These are phyloP conservation scores for Halictus quadricinctus DNA, from an alignment of 2,888 invertebrate species.

Conservation along the genomic window DNA sequence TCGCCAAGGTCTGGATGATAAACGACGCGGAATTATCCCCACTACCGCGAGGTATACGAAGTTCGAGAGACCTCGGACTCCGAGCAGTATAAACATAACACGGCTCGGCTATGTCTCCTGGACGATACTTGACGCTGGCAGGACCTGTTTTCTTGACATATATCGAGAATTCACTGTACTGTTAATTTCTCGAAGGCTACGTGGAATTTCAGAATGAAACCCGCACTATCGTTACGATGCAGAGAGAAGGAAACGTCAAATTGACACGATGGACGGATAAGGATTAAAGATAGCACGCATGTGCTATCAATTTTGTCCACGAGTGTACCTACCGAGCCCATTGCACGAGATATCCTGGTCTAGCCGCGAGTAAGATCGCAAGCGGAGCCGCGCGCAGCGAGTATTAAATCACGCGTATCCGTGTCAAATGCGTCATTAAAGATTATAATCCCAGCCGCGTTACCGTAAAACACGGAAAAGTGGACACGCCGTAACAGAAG, in stretches of 20 bases:
- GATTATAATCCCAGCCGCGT: slow-evolving; percentile 41
- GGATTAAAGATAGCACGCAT: not conserved
- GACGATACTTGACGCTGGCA: too few relatives aligned
- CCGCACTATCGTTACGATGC: too few relatives aligned
- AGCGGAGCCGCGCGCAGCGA: not conserved
- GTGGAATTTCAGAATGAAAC: too few relatives aligned
- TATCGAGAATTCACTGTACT: not conserved
- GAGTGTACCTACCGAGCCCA: slow-evolving; percentile 22
- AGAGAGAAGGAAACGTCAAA: not conserved
- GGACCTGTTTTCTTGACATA: too few relatives aligned
- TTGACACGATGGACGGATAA: not conserved
- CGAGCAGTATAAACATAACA: too few relatives aligned
- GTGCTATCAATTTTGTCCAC: not conserved
- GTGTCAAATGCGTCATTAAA: slow-evolving; percentile 70
- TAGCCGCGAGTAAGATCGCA: slow-evolving; percentile 33
- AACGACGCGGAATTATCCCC: too few relatives aligned
- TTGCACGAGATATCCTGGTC: slow-evolving; percentile 41
- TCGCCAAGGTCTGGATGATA: too few relatives aligned
- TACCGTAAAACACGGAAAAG: slow-evolving; percentile 57
- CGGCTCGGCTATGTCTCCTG: too few relatives aligned
- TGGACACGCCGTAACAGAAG: slow-evolving; percentile 35
- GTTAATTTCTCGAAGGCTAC: not conserved
- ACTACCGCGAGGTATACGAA: too few relatives aligned
- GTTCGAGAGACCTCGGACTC: too few relatives aligned
- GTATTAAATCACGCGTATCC: slow-evolving; percentile 68